A percentile compares a stretch with the other conserved stretches of the same genome.
These are phyloP conservation scores for Pseudorhombus dupliciocellatus DNA, from an alignment of 2,113 vertebrate species.

Conservation along the genomic window DNA sequence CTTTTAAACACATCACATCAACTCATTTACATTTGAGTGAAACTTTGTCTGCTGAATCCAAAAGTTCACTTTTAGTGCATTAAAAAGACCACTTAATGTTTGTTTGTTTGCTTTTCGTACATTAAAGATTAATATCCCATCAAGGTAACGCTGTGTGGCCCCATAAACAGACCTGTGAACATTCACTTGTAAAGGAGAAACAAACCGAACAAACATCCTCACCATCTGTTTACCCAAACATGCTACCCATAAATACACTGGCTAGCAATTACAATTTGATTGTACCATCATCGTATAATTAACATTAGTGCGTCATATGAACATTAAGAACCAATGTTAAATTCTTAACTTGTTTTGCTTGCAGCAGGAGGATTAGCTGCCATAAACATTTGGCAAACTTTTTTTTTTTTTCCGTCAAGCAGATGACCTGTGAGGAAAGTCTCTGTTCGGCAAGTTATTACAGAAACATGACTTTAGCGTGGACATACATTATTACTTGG, in stretches of 20 bases:
- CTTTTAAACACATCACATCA: slow-evolving; percentile 56
- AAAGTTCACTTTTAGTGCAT: slow-evolving; percentile 74
- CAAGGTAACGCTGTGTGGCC: slow-evolving; percentile 29
- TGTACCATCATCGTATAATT: slow-evolving; percentile 64
- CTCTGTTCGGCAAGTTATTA: slow-evolving; percentile 60
- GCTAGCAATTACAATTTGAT: slow-evolving; percentile 68
- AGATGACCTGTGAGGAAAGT: slow-evolving; percentile 53
- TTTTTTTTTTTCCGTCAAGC: slow-evolving; percentile 58
- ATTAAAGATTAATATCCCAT: slow-evolving; percentile 47
- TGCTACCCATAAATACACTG: slow-evolving; percentile 45
- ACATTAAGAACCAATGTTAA: slow-evolving; percentile 36
- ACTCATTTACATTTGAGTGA: slow-evolving; percentile 64
- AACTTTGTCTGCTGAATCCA: slow-evolving; percentile 52
- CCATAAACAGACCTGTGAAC: slow-evolving; percentile 60
- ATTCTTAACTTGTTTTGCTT: slow-evolving; percentile 32
- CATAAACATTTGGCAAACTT: slow-evolving; percentile 61
- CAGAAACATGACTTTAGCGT: slow-evolving; percentile 55
- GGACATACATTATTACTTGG: slow-evolving; percentile 28
- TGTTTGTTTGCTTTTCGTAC: slow-evolving; percentile 44
- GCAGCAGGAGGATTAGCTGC: slow-evolving; percentile 42
- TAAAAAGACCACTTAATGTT: slow-evolving; percentile 44
- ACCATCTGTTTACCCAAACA: slow-evolving; percentile 47
- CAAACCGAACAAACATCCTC: slow-evolving; percentile 46
- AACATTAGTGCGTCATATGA: slow-evolving; percentile 43
- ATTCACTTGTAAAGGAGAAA: slow-evolving; percentile 39